phyloP scores from a whole-genome alignment of 64 coral and sea anemone species.

The Dendrophyllia cribrosa region DNA sequence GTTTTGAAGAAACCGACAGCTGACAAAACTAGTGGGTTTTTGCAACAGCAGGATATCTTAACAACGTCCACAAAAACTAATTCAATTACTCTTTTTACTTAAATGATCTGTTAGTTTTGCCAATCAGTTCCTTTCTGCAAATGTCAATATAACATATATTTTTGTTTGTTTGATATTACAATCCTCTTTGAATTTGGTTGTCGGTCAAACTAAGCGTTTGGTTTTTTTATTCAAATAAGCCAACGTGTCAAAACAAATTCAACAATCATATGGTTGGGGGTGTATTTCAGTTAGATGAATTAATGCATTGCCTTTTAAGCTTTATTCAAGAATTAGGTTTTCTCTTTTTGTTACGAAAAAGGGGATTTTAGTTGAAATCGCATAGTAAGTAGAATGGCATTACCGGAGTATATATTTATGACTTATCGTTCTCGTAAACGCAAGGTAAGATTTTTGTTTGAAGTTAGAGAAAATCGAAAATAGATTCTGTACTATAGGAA shows the following conservation, averaged over 20 bases:
- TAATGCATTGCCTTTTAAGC: too few species aligned
- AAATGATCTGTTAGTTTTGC: neutral
- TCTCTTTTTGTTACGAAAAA: neutral
- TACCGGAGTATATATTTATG: neutral
- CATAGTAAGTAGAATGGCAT: neutral
- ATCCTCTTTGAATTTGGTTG: neutral
- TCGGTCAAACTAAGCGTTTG: neutral
- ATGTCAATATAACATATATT: slow-evolving; percentile 5
- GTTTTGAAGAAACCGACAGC: neutral
- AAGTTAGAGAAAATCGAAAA: neutral
- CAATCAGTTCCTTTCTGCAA: neutral
- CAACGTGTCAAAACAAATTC: slow-evolving; percentile 4
- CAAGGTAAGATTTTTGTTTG: neutral
- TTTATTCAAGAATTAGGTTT: neutral
- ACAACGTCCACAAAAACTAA: neutral
- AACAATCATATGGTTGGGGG: neutral
- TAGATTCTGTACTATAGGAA: too few species aligned
- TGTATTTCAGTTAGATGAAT: neutral
- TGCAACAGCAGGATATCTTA: neutral
- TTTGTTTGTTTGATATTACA: neutral
- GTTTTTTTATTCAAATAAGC: slow-evolving; percentile 24
- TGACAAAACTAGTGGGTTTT: neutral
- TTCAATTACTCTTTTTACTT: neutral
- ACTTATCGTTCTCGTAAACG: neutral
- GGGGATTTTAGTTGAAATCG: neutral